Percentiles rank a stretch among this genome's conserved stretches.
phyloP scores from a whole-genome alignment of 2,888 invertebrate genomes.

The Allolobophora icterica region DNA sequence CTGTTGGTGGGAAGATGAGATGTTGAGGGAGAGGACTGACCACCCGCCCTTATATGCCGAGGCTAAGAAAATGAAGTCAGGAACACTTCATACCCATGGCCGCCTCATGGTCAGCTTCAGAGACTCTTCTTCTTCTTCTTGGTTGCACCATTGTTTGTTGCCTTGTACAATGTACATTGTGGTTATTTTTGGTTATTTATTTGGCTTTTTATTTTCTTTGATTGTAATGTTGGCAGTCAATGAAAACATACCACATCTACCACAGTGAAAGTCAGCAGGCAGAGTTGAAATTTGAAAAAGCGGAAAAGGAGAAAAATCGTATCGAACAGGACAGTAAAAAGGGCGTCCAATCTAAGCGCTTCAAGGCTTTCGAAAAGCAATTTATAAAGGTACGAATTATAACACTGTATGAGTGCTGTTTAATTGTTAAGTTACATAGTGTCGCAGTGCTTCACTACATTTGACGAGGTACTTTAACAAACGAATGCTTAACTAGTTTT shows the following conservation, averaged over 20 bases:
- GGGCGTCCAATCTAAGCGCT: conserved; percentile 69
- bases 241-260: conserved; percentile 92
- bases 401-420: neutral
- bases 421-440: neutral
- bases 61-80: no score
- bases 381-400: conserved; percentile 77
- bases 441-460: neutral
- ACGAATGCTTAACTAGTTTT: neutral
- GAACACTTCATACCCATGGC: no score
- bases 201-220: neutral
- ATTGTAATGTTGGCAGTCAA: conserved; percentile 71
- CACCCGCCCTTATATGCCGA: no score
- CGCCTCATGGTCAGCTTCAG: no score
- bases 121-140: no score
- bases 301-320: conserved; percentile 80
- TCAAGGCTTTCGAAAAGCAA: conserved; percentile 87
- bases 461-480: neutral
- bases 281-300: conserved; percentile 79
- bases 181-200: neutral
- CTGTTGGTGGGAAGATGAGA: no score
- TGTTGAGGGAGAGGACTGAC: no score
- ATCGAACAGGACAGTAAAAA: conserved; percentile 68
- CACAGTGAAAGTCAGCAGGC: conserved; percentile 86
- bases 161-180: neutral
- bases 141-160: neutral